A percentile compares a stretch with the other conserved stretches of the same genome.
Evolutionary conservation across 1,140 invertebrate species (phyloP).

Genomic region (Pollicipes pollicipes): DNA sequence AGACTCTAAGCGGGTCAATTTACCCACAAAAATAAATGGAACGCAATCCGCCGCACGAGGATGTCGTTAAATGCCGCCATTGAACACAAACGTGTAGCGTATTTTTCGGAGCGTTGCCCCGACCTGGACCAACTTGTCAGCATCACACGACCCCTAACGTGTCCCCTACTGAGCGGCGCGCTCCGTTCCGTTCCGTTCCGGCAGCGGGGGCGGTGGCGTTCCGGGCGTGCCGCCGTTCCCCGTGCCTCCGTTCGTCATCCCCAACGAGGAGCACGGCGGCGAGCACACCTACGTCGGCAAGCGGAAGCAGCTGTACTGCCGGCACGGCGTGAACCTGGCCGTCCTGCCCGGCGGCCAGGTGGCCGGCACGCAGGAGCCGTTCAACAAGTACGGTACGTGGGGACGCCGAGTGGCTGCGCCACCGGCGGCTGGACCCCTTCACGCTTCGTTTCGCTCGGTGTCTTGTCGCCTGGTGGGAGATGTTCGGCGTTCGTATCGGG

Average conservation of each 20-base stretch:
- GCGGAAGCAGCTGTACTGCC: conserved; percentile 24
- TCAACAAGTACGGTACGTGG: conserved; percentile 34
- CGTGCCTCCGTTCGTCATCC: background rate
- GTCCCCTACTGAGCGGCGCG: no score
- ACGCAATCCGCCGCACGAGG: no score
- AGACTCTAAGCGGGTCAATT: no score
- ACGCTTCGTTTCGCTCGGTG: no score
- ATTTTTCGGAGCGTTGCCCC: no score
- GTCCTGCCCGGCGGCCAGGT: conserved; percentile 35
- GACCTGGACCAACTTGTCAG: no score
- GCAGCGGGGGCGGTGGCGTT: background rate
- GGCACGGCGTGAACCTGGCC: conserved; percentile 36
- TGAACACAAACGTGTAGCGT: no score
- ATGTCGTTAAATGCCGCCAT: no score
- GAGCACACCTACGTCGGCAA: background rate
- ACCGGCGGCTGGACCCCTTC: no score
- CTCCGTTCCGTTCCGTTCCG: no score
- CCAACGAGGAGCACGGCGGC: background rate
- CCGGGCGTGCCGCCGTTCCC: background rate
- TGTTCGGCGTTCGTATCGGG: background rate
- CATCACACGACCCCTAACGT: no score
- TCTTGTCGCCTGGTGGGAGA: background rate
- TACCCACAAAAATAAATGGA: no score
- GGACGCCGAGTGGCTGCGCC: background rate
- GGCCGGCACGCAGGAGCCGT: conserved; percentile 31